Percentiles rank a stretch among this genome's conserved stretches.
Conservation (phyloP, 1,140 invertebrate species). For the Protaetia brevitarsis region DNA sequence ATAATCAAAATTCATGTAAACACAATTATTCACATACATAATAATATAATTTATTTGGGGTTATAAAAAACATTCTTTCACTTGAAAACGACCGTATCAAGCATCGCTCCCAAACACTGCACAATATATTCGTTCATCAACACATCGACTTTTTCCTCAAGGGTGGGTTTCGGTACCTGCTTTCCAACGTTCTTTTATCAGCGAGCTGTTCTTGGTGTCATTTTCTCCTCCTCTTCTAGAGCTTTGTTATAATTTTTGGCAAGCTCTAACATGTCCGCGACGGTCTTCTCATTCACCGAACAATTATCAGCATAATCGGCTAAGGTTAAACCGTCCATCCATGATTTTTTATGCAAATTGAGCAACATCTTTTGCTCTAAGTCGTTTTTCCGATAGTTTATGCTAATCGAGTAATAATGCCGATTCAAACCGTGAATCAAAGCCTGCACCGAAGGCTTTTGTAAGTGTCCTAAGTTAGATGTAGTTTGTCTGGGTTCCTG, state of each 20-base stretch:
- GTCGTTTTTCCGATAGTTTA: constrained; percentile 99
- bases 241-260: constrained; percentile 99
- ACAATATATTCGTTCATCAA: constrained; percentile 98
- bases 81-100: constrained; percentile 96
- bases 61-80: constrained; percentile 53
- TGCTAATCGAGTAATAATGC: constrained; percentile 99
- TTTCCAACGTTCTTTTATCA: constrained; percentile 99
- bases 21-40: too few relatives aligned
- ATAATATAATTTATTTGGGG: too few relatives aligned
- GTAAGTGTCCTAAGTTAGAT: constrained; percentile 96
- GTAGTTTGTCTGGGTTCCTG: constrained; percentile 99
- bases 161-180: constrained; percentile 99
- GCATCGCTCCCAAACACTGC: constrained; percentile 97
- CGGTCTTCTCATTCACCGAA: constrained; percentile 85
- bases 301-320: constrained; percentile 95
- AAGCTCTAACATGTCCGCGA: constrained; percentile 94
- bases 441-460: constrained; percentile 99
- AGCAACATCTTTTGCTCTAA: constrained; percentile 99
- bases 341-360: constrained; percentile 98
- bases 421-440: constrained; percentile 98
- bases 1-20: too few relatives aligned
- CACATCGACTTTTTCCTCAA: constrained; percentile 97
- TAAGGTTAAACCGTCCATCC: constrained; percentile 97
- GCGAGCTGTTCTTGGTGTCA: constrained; percentile 99
- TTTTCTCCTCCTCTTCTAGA: constrained; percentile 98